Percentiles rank a stretch among this genome's conserved stretches.
Evolutionary conservation across 2,113 vertebrate genomes (phyloP).

Genomic region (Aix galericulata): DNA sequence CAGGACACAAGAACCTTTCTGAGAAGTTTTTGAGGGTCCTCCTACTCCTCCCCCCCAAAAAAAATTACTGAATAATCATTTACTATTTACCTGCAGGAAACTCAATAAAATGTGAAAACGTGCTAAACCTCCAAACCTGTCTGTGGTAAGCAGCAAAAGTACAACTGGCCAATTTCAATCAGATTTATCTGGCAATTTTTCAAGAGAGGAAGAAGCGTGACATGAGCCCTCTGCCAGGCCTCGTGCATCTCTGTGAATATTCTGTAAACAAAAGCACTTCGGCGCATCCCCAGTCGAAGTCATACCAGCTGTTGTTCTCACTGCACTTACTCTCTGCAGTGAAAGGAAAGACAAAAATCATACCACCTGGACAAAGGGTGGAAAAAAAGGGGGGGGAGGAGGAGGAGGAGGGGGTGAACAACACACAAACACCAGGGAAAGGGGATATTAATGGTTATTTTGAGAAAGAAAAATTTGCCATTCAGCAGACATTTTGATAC

Average conservation of each 20-base stretch:
- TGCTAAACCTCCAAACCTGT: neutral
- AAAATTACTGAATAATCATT: neutral
- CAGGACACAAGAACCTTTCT: neutral
- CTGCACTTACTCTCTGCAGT: neutral
- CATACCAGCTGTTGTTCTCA: conserved; percentile 52
- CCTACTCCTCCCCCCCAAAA: neutral
- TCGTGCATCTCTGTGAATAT: conserved; percentile 36
- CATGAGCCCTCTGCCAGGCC: conserved; percentile 16
- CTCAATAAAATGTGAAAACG: neutral
- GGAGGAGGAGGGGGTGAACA: neutral
- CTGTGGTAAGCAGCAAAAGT: conserved; percentile 18
- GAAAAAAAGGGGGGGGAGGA: too few relatives aligned
- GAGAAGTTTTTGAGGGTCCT: neutral
- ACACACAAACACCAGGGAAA: neutral
- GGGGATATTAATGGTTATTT: conserved; percentile 38
- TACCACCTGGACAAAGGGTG: neutral
- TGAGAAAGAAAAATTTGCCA: conserved; percentile 15
- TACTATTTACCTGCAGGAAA: neutral
- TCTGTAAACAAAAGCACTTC: conserved; percentile 61
- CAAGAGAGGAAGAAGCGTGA: conserved; percentile 18
- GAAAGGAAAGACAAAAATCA: neutral
- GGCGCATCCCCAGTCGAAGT: conserved; percentile 16
- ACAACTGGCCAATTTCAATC: conserved; percentile 26
- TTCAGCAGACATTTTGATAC: conserved; percentile 18
- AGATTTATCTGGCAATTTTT: conserved; percentile 59